Evolutionary conservation across 2,888 invertebrate species (phyloP).

Genomic region (Coenonympha glycerion): DNA sequence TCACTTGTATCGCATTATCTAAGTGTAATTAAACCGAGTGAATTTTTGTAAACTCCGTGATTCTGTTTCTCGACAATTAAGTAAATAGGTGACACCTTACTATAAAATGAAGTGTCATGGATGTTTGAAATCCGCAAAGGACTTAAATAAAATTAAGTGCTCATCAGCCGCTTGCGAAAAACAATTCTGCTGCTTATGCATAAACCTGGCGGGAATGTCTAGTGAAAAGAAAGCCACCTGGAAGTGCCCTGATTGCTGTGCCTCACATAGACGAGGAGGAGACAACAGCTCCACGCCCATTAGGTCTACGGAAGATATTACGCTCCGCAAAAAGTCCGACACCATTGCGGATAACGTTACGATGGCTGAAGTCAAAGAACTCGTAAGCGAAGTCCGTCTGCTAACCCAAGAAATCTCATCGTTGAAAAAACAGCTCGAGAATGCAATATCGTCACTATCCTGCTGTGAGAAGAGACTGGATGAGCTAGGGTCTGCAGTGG

Average conservation of each 20-base stretch:
- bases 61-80: background rate
- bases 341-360: background rate
- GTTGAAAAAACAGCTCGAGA: background rate
- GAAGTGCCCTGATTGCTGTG: slow-evolving; percentile 15
- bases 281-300: slow-evolving; percentile 8
- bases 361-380: background rate
- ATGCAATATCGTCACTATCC: background rate
- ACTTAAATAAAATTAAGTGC: slow-evolving; percentile 3
- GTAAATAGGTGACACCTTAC: background rate
- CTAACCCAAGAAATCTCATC: background rate
- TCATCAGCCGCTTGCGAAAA: slow-evolving; percentile 1
- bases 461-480: background rate
- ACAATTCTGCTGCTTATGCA: slow-evolving; percentile 7
- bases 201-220: background rate
- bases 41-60: background rate
- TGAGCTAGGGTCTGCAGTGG: background rate
- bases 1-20: background rate
- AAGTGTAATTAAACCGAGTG: background rate
- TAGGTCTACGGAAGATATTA: background rate
- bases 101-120: background rate
- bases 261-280: slow-evolving; percentile 5
- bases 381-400: background rate
- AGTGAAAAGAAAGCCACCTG: background rate
- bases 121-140: background rate
- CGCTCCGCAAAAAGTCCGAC: slow-evolving; percentile 4